Evolutionary conservation across 2,113 vertebrate species (phyloP), one percentile per base, ranked within the genome.

Genomic region (Halcyon malimbica): DNA sequence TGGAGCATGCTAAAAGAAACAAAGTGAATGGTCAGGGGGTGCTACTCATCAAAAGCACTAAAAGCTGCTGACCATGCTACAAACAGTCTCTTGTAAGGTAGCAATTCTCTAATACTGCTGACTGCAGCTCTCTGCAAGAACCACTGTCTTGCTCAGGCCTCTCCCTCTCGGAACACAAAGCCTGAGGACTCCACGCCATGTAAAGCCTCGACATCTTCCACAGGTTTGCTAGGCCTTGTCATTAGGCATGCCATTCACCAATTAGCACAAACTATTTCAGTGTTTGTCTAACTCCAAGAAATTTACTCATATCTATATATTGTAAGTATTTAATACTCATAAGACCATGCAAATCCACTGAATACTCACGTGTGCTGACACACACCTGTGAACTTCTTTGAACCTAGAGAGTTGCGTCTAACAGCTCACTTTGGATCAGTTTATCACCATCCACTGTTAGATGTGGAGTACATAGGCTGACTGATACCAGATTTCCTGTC

Each of bases 21-120:
- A 53, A 73, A 92, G 60, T 81, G 64, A 90, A 83, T 50, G 94
- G 83, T 93, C 76, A 94, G 76, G 37, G 71, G 75, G 54, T 88
- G 70, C 92, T 83, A 62, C 85, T 93, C 65, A 92, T 85, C 68
- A 56, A 83, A 83, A 93, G 75, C 59, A 79, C 79, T 83, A 62
- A 83, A 89, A 94, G 63, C 71, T 96, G 93, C 88, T 95, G 95
- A 95, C 83, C 41, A 39, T 19, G 71, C 59, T 54, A 67, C 76
- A 69, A 37, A 64, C 84, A 90, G 46, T 23, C 86, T 67, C 79
- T 35, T 77, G 90, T 93, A 90, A 92, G 71, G 82, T 70, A 95
- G 82, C 90, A 93, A 63, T 90, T 91, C 90, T 51, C 75, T 93
- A 53, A 68, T 79, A 44, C 17, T 57, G 90, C 92, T 91, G 90